phyloP scores from a whole-genome alignment of 2,113 vertebrate species.

The Hymenochirus boettgeri region DNA sequence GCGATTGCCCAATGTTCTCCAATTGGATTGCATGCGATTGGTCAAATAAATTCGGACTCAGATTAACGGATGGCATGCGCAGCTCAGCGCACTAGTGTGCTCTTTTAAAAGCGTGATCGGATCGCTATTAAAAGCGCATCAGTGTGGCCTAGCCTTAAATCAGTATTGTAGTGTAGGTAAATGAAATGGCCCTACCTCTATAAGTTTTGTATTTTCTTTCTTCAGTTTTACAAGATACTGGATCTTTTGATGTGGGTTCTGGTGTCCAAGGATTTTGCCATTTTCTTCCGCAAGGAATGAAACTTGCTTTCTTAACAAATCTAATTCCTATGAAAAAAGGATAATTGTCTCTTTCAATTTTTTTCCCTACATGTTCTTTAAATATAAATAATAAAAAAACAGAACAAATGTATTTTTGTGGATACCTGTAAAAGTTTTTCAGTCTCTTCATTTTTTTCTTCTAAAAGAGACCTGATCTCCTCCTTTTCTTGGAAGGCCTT shows the following conservation, averaged over 20 bases:
- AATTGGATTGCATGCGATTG: too few species aligned
- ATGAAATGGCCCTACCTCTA: constrained; percentile 70
- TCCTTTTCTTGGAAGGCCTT: constrained; percentile 71
- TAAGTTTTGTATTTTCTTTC: constrained; percentile 80
- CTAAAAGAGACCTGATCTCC: constrained; percentile 65
- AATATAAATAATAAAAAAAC: too few species aligned
- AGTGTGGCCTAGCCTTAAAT: too few species aligned
- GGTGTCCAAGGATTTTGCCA: constrained; percentile 88
- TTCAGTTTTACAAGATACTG: constrained; percentile 93
- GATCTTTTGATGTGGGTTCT: constrained; percentile 91
- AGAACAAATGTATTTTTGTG: neutral
- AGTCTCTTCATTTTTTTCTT: constrained; percentile 62
- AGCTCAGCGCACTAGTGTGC: too few species aligned
- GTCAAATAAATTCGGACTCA: too few species aligned
- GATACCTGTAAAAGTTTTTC: constrained; percentile 60
- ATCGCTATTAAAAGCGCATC: too few species aligned
- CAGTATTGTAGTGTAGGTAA: neutral
- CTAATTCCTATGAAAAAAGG: constrained; percentile 68
- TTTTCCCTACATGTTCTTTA: too few species aligned
- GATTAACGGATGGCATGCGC: too few species aligned
- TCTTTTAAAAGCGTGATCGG: too few species aligned
- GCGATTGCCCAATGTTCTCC: too few species aligned
- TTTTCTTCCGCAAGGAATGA: constrained; percentile 83
- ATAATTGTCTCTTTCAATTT: too few species aligned
- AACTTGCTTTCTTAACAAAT: constrained; percentile 78